A percentile compares a stretch with the other conserved stretches of the same genome.
phyloP scores from a whole-genome alignment of 2,113 vertebrate genomes.

The Apus apus region DNA sequence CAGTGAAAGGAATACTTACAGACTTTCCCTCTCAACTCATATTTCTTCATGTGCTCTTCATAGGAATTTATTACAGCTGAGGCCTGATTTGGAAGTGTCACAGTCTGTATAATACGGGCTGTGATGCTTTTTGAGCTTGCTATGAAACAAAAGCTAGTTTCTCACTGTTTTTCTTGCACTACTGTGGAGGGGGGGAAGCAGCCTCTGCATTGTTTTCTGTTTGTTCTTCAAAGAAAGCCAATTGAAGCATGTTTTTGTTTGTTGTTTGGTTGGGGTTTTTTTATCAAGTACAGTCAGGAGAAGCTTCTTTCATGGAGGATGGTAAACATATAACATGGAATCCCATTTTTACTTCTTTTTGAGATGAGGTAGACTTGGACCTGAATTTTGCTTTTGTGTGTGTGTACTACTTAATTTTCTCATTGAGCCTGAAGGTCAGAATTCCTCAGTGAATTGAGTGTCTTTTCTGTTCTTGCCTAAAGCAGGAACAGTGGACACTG shows the following conservation, averaged over 20 bases:
- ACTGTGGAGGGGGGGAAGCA: background rate
- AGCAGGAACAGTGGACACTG: background rate
- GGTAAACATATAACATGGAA: background rate
- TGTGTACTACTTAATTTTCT: background rate
- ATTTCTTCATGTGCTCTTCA: background rate
- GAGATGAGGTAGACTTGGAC: background rate
- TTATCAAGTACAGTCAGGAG: background rate
- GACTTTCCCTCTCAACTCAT: background rate
- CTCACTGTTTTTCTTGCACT: background rate
- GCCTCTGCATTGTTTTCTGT: background rate
- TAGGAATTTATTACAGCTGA: background rate
- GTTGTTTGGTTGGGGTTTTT: background rate
- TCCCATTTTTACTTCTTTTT: background rate
- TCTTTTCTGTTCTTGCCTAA: background rate
- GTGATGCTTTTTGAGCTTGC: background rate
- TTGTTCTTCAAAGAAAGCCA: conserved; percentile 10
- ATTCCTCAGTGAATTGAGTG: background rate
- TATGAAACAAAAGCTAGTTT: background rate
- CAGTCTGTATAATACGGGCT: background rate
- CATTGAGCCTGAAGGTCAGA: background rate
- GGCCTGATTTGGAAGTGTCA: background rate
- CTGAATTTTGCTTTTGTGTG: background rate
- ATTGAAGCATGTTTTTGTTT: background rate
- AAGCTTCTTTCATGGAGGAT: background rate
- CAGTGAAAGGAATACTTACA: background rate